phyloP scores from a whole-genome alignment of 2,888 invertebrate genomes.

The Lathronympha strigana region DNA sequence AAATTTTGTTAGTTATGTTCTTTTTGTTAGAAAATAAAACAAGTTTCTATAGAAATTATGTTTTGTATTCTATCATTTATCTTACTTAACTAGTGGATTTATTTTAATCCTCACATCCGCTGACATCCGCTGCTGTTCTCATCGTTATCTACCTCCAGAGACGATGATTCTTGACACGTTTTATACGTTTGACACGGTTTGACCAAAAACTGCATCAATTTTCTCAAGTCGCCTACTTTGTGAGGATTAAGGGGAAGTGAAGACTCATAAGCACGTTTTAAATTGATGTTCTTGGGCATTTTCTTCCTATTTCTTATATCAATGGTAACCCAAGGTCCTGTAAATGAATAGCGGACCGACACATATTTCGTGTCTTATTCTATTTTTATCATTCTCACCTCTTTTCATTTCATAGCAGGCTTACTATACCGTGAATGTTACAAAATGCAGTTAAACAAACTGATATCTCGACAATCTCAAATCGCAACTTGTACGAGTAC shows the following conservation, averaged over 20 bases:
- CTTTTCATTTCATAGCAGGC: conserved; percentile 21
- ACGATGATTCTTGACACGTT: conserved; percentile 21
- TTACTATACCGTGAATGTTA: conserved; percentile 10
- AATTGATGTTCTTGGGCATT: conserved; percentile 9
- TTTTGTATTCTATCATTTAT: too few species aligned
- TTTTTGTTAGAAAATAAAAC: too few species aligned
- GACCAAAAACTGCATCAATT: conserved; percentile 26
- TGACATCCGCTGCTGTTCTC: conserved; percentile 22
- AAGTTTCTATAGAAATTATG: too few species aligned
- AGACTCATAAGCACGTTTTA: conserved; percentile 26
- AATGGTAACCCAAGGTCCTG: conserved; percentile 26
- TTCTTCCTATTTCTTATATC: conserved; percentile 17
- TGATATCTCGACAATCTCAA: conserved; percentile 8
- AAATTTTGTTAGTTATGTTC: too few species aligned
- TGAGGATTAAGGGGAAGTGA: conserved; percentile 9
- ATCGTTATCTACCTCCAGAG: conserved; percentile 23
- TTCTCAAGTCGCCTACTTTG: conserved; percentile 21
- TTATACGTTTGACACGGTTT: conserved; percentile 13
- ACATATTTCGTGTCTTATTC: conserved; percentile 15
- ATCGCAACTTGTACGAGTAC: conserved; percentile 6
- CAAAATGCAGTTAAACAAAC: background rate
- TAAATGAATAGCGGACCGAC: conserved; percentile 14
- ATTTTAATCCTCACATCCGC: too few species aligned
- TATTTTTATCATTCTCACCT: conserved; percentile 21
- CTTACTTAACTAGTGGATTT: too few species aligned